A percentile compares a stretch with the other conserved stretches of the same genome.
These are phyloP conservation scores for Tryphoninae sp. DNA, from an alignment of 2,888 invertebrate genomes.

Conservation along the genomic window DNA sequence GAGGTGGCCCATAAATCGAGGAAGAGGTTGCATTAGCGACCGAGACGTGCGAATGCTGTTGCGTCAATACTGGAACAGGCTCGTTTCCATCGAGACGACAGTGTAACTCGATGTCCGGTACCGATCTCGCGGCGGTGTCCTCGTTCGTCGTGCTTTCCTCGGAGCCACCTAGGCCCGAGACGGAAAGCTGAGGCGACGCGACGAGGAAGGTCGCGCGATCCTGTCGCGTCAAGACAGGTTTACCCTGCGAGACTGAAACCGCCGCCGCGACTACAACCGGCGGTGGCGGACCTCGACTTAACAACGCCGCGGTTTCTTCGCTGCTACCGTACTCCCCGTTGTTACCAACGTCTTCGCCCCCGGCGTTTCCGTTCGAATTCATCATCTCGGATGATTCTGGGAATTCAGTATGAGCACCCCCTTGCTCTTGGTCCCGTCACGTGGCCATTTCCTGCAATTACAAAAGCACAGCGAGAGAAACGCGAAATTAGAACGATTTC, in stretches of 20 bases:
- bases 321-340: constrained; percentile 83
- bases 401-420: neutral
- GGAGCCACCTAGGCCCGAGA: constrained; percentile 87
- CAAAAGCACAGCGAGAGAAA: constrained; percentile 35
- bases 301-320: constrained; percentile 91
- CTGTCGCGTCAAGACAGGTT: constrained; percentile 92
- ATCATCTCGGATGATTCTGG: constrained; percentile 67
- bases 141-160: constrained; percentile 89
- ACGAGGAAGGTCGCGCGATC: constrained; percentile 91
- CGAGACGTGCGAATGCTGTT: constrained; percentile 66
- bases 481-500: constrained; percentile 37
- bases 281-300: constrained; percentile 85
- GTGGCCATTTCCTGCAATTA: constrained; percentile 74
- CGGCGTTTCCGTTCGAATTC: constrained; percentile 78
- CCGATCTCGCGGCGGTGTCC: constrained; percentile 88
- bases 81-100: constrained; percentile 84
- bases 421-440: constrained; percentile 66
- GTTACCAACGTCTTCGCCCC: constrained; percentile 76
- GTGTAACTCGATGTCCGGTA: constrained; percentile 92
- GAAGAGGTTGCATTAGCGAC: constrained; percentile 61
- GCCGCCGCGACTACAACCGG: constrained; percentile 78
- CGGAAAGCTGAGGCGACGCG: constrained; percentile 87
- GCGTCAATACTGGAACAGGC: constrained; percentile 71
- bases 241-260: constrained; percentile 81
- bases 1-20: constrained; percentile 59